A percentile compares a stretch with the other conserved stretches of the same genome.
phyloP scores from a whole-genome alignment of 2,113 vertebrate species.

The Indri indri region DNA sequence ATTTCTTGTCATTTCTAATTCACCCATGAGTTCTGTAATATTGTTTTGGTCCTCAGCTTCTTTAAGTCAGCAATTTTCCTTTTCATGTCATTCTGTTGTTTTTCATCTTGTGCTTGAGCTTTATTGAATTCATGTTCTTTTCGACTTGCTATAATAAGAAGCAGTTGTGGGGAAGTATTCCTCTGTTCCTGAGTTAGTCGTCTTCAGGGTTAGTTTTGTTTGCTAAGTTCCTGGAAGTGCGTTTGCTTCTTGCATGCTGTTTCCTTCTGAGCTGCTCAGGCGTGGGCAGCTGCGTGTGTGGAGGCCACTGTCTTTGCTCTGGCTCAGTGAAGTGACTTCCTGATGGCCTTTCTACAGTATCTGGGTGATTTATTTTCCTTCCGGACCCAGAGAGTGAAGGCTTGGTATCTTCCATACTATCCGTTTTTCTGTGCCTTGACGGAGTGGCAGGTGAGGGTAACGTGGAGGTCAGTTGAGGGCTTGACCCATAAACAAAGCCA shows the following conservation, averaged over 20 bases:
- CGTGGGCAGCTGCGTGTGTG: neutral
- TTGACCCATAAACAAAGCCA: neutral
- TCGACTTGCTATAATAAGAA: neutral
- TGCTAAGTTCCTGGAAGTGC: neutral
- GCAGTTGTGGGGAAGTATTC: neutral
- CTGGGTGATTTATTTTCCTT: neutral
- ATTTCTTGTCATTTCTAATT: neutral
- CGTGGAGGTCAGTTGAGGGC: neutral
- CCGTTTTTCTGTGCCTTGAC: neutral
- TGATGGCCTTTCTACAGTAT: neutral
- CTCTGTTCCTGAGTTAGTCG: neutral
- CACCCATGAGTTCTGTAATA: neutral
- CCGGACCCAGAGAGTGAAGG: neutral
- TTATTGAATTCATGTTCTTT: neutral
- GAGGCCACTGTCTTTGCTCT: neutral
- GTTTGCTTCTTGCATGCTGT: neutral
- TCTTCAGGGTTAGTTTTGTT: neutral
- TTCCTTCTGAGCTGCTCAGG: neutral
- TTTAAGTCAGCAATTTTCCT: neutral
- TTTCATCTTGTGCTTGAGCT: neutral
- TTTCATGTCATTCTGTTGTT: neutral
- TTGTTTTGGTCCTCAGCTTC: neutral
- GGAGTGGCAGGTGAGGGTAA: neutral
- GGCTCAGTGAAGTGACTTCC: neutral
- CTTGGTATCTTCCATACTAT: neutral